Percentiles rank a stretch among this genome's conserved stretches.
Evolutionary conservation across 2,113 vertebrate genomes (phyloP).

Genomic region (Rhizomys pruinosus): DNA sequence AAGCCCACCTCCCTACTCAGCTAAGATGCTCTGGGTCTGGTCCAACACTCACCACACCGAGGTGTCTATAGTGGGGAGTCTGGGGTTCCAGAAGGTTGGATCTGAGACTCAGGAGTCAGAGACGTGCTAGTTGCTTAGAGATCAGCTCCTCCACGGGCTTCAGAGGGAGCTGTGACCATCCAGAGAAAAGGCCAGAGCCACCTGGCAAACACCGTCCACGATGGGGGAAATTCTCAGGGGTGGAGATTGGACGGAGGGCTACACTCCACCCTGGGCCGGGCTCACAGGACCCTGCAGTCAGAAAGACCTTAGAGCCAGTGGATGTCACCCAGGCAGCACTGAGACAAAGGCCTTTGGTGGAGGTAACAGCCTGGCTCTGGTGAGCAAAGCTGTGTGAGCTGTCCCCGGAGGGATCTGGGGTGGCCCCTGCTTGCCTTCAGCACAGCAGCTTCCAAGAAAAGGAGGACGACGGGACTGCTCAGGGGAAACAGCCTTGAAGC

Average conservation of each 20-base stretch:
- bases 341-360: neutral
- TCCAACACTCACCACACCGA: too few relatives aligned
- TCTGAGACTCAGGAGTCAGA: neutral
- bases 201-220: too few relatives aligned
- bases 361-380: neutral
- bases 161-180: too few relatives aligned
- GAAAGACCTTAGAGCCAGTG: neutral
- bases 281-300: neutral
- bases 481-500: neutral
- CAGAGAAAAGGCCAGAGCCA: neutral
- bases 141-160: neutral
- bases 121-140: neutral
- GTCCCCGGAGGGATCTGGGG: neutral
- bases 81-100: neutral
- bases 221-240: neutral
- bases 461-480: neutral
- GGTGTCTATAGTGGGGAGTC: neutral
- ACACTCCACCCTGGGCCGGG: neutral
- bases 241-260: neutral
- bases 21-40: too few relatives aligned
- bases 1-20: too few relatives aligned
- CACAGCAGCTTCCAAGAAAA: neutral
- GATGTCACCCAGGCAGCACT: neutral
- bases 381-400: neutral
- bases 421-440: too few relatives aligned